A percentile compares a stretch with the other conserved stretches of the same genome.
These are phyloP conservation scores for Eristalis tenax DNA, from an alignment of 2,888 invertebrate genomes.

Conservation along the genomic window DNA sequence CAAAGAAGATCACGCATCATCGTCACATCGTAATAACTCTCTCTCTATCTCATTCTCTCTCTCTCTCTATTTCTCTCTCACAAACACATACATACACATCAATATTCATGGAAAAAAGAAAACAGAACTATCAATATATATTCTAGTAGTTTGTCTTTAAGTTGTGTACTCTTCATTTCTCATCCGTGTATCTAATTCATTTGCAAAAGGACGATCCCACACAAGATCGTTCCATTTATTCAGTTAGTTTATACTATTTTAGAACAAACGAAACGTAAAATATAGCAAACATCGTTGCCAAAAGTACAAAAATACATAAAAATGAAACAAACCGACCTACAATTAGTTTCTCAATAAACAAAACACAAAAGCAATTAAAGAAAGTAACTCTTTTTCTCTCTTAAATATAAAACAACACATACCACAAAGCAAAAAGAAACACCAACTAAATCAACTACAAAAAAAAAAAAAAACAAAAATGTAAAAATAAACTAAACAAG, in stretches of 20 bases:
- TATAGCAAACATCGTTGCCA: slow-evolving; percentile 81
- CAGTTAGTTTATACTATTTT: slow-evolving; percentile 53
- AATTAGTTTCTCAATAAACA: slow-evolving; percentile 71
- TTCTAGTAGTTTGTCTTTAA: slow-evolving; percentile 61
- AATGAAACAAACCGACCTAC: slow-evolving; percentile 72
- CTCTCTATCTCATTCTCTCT: slow-evolving; percentile 52
- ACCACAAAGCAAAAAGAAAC: slow-evolving; percentile 37
- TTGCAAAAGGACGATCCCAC: slow-evolving; percentile 26
- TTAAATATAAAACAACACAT: slow-evolving; percentile 40
- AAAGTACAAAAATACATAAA: slow-evolving; percentile 78
- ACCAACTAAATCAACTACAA: slow-evolving; percentile 74
- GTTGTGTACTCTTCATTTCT: slow-evolving; percentile 42
- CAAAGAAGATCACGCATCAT: slow-evolving; percentile 60
- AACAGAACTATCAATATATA: slow-evolving; percentile 31
- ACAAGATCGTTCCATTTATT: slow-evolving; percentile 12
- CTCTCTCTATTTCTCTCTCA: slow-evolving; percentile 44
- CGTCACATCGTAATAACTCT: slow-evolving; percentile 56
- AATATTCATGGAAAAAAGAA: slow-evolving; percentile 9
- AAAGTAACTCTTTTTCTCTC: slow-evolving; percentile 57
- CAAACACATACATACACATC: slow-evolving; percentile 40
- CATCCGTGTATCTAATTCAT: slow-evolving; percentile 24
- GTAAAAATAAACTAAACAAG: slow-evolving; percentile 51
- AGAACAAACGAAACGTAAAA: slow-evolving; percentile 73
- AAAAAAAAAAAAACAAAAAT: slow-evolving; percentile 46
- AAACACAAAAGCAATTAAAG: slow-evolving; percentile 17